phyloP scores from a whole-genome alignment of 1,140 invertebrate genomes.

The Uloborus diversus region DNA sequence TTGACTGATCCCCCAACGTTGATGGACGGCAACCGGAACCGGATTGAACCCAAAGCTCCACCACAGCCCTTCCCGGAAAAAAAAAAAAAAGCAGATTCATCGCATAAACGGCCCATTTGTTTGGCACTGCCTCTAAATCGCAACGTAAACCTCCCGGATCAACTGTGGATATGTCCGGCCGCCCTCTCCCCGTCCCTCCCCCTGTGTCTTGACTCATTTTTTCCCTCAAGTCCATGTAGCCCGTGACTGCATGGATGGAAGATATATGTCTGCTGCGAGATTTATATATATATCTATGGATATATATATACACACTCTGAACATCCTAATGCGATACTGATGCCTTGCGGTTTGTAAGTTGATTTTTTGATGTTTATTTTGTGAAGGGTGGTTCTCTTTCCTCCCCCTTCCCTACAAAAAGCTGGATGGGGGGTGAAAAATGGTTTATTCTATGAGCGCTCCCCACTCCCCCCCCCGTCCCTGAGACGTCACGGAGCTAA shows the following conservation, averaged over 20 bases:
- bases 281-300: neutral
- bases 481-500: conserved; percentile 41
- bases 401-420: neutral
- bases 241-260: neutral
- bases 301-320: neutral
- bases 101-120: conserved; percentile 55
- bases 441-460: conserved; percentile 42
- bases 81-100: conserved; percentile 35
- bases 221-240: neutral
- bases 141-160: conserved; percentile 33
- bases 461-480: neutral
- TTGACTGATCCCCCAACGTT: conserved; percentile 13
- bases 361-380: conserved; percentile 20
- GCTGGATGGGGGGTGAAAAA: conserved; percentile 30
- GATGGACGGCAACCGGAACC: conserved; percentile 53
- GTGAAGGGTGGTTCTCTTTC: conserved; percentile 1
- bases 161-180: conserved; percentile 39
- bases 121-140: conserved; percentile 41
- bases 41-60: conserved; percentile 40
- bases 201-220: neutral
- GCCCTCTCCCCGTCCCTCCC: neutral
- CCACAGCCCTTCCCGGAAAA: conserved; percentile 24
- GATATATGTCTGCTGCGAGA: conserved; percentile 32
- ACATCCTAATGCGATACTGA: conserved; percentile 35
- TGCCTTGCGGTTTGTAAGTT: conserved; percentile 39